A percentile compares a stretch with the other conserved stretches of the same genome.
These are phyloP conservation scores for Zaprionus gabonicus DNA, from an alignment of 1,140 invertebrate genomes.

Conservation along the genomic window DNA sequence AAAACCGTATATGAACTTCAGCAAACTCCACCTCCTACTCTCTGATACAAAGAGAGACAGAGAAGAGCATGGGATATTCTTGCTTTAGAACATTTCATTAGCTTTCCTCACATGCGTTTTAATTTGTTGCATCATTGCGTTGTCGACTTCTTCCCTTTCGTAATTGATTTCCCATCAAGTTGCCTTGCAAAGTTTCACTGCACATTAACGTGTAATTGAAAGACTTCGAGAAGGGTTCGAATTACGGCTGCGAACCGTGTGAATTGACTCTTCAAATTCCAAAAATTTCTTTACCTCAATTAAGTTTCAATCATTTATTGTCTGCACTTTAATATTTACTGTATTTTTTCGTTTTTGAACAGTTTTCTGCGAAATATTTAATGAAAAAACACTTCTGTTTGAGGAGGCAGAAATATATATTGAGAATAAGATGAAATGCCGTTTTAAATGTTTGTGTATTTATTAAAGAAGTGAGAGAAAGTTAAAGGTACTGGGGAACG, in stretches of 20 bases:
- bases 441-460: not conserved
- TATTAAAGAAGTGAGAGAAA: not conserved
- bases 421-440: not conserved
- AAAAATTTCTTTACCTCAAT: not conserved
- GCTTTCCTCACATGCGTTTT: slow-evolving; percentile 62
- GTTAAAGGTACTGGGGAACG: not conserved
- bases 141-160: slow-evolving; percentile 49
- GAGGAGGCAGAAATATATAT: not conserved
- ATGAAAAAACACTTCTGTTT: not conserved
- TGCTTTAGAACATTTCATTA: slow-evolving; percentile 71
- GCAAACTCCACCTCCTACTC: not conserved
- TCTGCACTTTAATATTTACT: not conserved
- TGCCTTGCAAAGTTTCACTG: slow-evolving; percentile 65
- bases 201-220: slow-evolving; percentile 63
- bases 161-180: slow-evolving; percentile 72
- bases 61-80: slow-evolving; percentile 14
- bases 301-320: slow-evolving; percentile 2
- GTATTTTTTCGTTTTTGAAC: not conserved
- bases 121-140: slow-evolving; percentile 79
- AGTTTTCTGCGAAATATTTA: not conserved
- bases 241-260: not conserved
- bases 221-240: slow-evolving; percentile 39
- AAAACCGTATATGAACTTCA: slow-evolving; percentile 30
- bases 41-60: not conserved
- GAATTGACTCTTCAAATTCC: not conserved